Conservation (phyloP, 1,140 invertebrate genomes). For the Thaumatotibia leucotreta region DNA sequence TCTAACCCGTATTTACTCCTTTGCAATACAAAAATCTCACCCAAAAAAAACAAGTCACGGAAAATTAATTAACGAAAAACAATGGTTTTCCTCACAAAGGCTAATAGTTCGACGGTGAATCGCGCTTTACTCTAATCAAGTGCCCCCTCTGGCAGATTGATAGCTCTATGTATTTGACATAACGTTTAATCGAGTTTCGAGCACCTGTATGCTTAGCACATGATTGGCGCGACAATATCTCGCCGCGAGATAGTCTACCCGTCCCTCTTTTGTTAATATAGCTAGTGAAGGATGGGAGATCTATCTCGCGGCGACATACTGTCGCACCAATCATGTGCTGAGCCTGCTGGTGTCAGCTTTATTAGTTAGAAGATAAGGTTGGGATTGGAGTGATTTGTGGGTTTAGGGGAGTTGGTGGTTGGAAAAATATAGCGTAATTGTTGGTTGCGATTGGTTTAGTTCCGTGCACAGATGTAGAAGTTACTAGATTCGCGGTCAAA, state of each 20-base stretch:
- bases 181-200: not conserved
- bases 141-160: not conserved
- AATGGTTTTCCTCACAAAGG: not conserved
- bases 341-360: not conserved
- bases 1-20: no score
- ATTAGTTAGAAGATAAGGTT: not conserved
- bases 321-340: no score
- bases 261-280: no score
- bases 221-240: no score
- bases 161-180: constrained; percentile 2
- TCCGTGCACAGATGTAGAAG: no score
- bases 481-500: no score
- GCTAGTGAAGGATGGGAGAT: no score
- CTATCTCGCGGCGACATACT: no score
- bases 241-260: no score
- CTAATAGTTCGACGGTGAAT: not conserved
- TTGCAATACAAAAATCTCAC: not conserved
- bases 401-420: not conserved
- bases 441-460: not conserved
- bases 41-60: constrained; percentile 1
- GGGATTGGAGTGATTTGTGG: not conserved
- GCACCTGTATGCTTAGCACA: no score
- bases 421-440: not conserved
- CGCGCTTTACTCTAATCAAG: not conserved
- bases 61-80: constrained; percentile 1